Base-by-base conservation (phyloP, 2,113 vertebrate genomes). In the Melanocharis versteri region DNA sequence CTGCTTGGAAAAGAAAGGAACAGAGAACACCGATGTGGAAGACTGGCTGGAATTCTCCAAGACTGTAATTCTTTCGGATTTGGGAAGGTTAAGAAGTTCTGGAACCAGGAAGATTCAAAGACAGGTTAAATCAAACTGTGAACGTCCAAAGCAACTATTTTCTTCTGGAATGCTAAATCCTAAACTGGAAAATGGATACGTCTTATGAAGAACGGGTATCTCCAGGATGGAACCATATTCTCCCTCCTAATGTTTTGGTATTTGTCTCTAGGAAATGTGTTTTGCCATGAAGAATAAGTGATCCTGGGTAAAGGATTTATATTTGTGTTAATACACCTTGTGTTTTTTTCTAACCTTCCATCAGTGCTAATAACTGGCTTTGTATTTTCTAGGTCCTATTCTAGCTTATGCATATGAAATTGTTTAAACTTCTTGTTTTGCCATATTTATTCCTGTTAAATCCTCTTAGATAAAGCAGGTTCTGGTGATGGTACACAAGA, bases 391-490 rank as follows among this genome's bases (percentile, higher is more conserved):
- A 99, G 99, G 99, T 98, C 99, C 98, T 99, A 98, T 97, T 98
- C 98, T 99, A 98, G 98, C 98, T 98, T 98, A 98, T 98, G 96
- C 98, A 97, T 99, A 98, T 99, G 97, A 98, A 98, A 98, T 98
- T 99, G 99, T 99, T 98, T 99, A 99, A 99, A 99, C 98, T 98
- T 98, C 98, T 98, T 99, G 98, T 99, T 99, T 99, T 99, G 99
- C 99, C 99, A 98, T 99, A 99, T 99, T 99, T 98, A 99, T 99
- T 99, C 99, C 99, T 99, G 98, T 99, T 99, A 99, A 98, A 99
- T 99, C 99, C 99, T 99, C 99, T 99, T 99, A 99, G 99, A 99
- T 99, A 98, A 99, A 99, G 99, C 99, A 99, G 99, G 99, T 99
- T 99, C 99, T 99, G 99, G 99, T 99, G 99, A 99, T 99, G 99